A percentile compares a stretch with the other conserved stretches of the same genome.
Evolutionary conservation across 2,888 invertebrate genomes (phyloP).

Genomic region (Dasysyrphus tricinctus): DNA sequence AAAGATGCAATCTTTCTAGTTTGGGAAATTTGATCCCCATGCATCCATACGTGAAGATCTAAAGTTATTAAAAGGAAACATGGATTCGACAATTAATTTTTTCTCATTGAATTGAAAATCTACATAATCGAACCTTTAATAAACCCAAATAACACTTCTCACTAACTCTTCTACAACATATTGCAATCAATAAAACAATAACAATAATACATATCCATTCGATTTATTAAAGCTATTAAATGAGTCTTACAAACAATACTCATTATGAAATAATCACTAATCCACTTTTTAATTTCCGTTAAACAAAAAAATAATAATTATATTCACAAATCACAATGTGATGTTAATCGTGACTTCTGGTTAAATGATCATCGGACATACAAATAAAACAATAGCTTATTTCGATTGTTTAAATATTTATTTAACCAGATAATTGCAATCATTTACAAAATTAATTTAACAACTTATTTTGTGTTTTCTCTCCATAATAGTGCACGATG

Average conservation of each 20-base stretch:
- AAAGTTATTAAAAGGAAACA: no score
- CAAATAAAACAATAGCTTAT: not conserved
- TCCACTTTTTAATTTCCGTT: slow-evolving; percentile 23
- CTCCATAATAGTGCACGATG: slow-evolving; percentile 86
- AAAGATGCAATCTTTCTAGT: no score
- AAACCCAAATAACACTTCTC: no score
- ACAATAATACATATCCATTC: not conserved
- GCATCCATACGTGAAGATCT: no score
- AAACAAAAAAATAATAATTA: not conserved
- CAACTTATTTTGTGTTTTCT: slow-evolving; percentile 41
- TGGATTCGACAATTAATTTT: no score
- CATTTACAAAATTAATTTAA: slow-evolving; percentile 16
- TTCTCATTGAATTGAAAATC: no score
- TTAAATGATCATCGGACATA: not conserved
- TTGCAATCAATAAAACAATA: not conserved
- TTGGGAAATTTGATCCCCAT: no score
- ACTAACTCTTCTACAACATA: no score
- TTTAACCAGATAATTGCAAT: slow-evolving; percentile 12
- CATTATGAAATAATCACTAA: slow-evolving; percentile 2
- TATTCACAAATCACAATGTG: not conserved
- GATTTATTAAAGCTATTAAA: not conserved
- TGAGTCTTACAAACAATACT: slow-evolving; percentile 5
- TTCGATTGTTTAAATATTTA: slow-evolving; percentile 17
- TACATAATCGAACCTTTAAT: no score
- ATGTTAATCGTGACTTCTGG: slow-evolving; percentile 30